phyloP scores from a whole-genome alignment of 2,797 vertebrate genomes.

The Crax fasciolata region DNA sequence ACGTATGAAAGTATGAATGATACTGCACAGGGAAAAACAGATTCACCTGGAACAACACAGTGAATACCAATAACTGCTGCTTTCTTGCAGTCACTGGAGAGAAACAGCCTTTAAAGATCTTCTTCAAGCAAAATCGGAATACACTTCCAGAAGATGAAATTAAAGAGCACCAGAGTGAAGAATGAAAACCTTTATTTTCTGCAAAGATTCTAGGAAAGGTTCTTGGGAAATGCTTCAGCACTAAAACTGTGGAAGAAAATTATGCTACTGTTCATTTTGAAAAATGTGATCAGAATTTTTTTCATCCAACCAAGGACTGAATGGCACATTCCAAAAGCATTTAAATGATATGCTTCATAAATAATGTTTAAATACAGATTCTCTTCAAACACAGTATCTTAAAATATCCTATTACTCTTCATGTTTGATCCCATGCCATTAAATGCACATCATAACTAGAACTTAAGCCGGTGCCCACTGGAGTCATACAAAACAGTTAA shows the following conservation, averaged over 20 bases:
- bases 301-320: slow-evolving; percentile 2
- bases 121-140: background rate
- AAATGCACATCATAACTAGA: slow-evolving; percentile 36
- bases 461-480: background rate
- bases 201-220: background rate
- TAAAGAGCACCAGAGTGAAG: background rate
- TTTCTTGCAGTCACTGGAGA: background rate
- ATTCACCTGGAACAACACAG: background rate
- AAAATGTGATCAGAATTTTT: background rate
- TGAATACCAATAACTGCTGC: background rate
- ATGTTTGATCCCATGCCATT: slow-evolving; percentile 26
- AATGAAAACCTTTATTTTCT: background rate
- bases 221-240: background rate
- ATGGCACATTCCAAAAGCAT: slow-evolving; percentile 31
- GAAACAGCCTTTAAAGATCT: background rate
- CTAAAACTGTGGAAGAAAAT: slow-evolving; percentile 11
- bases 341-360: slow-evolving; percentile 53
- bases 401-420: slow-evolving; percentile 24
- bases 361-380: slow-evolving; percentile 17
- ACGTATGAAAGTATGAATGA: background rate
- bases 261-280: background rate
- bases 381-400: slow-evolving; percentile 43
- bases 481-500: slow-evolving; percentile 1
- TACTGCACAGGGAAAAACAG: background rate
- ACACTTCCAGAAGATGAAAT: background rate